phyloP scores from a whole-genome alignment of 2,888 invertebrate genomes.

The Graphium colonna region DNA sequence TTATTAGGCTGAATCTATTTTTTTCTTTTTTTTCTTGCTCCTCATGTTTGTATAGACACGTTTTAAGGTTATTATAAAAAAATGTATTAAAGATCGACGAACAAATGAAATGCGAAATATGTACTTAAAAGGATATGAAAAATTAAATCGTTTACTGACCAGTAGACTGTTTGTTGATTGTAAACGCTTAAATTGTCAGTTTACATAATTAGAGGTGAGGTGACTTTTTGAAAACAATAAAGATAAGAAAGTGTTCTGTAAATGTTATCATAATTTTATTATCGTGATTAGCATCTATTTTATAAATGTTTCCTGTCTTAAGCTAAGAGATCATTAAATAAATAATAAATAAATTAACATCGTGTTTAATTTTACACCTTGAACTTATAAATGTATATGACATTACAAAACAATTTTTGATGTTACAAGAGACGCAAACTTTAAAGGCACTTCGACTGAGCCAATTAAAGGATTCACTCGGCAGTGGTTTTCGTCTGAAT shows the following conservation, averaged over 20 bases:
- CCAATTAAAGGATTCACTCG: too few species aligned
- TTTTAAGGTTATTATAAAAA: too few species aligned
- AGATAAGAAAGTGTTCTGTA: conserved; percentile 53
- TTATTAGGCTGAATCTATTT: too few species aligned
- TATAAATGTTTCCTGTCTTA: conserved; percentile 75
- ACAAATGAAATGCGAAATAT: background rate
- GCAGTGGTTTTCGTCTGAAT: too few species aligned
- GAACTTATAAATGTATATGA: too few species aligned
- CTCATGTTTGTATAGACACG: too few species aligned
- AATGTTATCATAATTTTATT: conserved; percentile 72
- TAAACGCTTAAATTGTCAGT: conserved; percentile 11
- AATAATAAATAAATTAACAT: conserved; percentile 53
- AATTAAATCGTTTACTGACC: conserved; percentile 25
- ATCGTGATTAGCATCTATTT: conserved; percentile 73
- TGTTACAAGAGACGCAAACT: too few species aligned
- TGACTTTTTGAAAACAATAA: conserved; percentile 39
- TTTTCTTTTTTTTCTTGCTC: too few species aligned
- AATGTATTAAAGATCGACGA: too few species aligned
- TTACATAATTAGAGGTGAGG: conserved; percentile 41
- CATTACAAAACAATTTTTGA: too few species aligned
- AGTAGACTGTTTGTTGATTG: conserved; percentile 23
- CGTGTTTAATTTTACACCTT: background rate
- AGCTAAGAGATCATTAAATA: conserved; percentile 71
- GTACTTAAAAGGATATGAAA: background rate
- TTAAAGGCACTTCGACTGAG: too few species aligned